Base-by-base conservation (phyloP, 1,140 invertebrate genomes). In the Heliconius hewitsoni region DNA sequence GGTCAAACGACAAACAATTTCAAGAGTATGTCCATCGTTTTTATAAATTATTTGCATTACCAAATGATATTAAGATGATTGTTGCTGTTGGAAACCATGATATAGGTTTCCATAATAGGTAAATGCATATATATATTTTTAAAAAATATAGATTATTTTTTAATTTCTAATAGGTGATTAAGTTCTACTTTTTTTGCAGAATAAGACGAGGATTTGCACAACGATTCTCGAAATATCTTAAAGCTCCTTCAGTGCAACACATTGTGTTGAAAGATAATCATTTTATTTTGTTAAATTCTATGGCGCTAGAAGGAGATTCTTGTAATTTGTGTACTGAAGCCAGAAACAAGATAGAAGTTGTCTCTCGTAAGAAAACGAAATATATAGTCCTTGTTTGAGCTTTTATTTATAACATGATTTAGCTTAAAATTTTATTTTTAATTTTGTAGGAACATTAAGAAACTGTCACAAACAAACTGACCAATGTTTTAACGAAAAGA, bases 81-180 rank as follows among this genome's bases (percentile, higher is more conserved):
- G 96, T 98, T 78, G 96, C 97, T 42, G 97, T 97, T 76, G 99
- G 99, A 75, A 99, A 99, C 95, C 99, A 99, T 95, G 99, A 99
- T 95, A 97, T 99, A 84, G 99, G 99, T 78, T 99, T 99, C 95
- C 99, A 99, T 96, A 98, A 99, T 95, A 96, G 96, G 98, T 98
- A 94, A 66, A 27, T 5, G 6, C 6, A 19, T 37, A 52, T 8
- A 52, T 52, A 52, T 52, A 19, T 52, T 52, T 66, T 3, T 30
- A 8, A 66, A 11, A n/a, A 23, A 13, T 23, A 16, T 27, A 30
- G n/a, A 66, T 66, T 3, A 16, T 66, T 30, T 66, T 30, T 66
- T 16, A 66, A 13, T 27, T 66, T 30, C 3, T 66, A 5, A 16
- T 11, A 91, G 95, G 94, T 83, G 39, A 16, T 52, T 34, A 23